Conservation (phyloP, 1,140 invertebrate species). For the Zaprionus taronus region DNA sequence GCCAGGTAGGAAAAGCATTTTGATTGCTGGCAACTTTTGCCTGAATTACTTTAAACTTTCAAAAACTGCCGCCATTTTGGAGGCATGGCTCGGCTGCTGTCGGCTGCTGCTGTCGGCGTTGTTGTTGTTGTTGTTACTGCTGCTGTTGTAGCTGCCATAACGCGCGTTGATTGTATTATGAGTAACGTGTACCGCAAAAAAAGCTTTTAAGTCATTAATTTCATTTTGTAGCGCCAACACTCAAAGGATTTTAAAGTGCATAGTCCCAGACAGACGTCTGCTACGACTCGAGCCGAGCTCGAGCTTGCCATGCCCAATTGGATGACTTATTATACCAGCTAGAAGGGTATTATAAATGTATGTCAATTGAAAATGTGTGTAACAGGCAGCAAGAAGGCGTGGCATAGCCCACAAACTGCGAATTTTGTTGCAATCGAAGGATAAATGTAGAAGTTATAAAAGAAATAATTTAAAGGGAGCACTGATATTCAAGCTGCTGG, state of each 20-base stretch:
- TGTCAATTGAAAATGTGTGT: no score
- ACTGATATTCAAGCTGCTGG: no score
- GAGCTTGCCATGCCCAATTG: no score
- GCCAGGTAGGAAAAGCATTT: constrained; percentile 64
- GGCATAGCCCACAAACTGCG: no score
- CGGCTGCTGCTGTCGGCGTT: constrained; percentile 27
- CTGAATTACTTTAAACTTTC: constrained; percentile 65
- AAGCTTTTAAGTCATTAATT: constrained; percentile 82
- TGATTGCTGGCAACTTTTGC: constrained; percentile 66
- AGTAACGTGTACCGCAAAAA: constrained; percentile 80
- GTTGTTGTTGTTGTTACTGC: constrained; percentile 34
- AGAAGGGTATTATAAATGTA: no score
- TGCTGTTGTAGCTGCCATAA: constrained; percentile 54
- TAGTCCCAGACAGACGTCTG: constrained; percentile 30
- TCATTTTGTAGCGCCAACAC: constrained; percentile 64
- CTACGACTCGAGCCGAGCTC: neutral
- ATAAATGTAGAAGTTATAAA: no score
- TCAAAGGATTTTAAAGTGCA: constrained; percentile 78
- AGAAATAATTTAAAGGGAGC: no score
- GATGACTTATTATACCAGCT: no score
- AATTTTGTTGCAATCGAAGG: no score
- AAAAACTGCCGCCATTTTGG: constrained; percentile 58
- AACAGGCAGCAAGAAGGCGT: no score
- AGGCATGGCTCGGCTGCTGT: constrained; percentile 26
- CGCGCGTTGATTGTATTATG: constrained; percentile 80